Evolutionary conservation across 2,113 vertebrate genomes (phyloP), one percentile per base, ranked within the genome.

Genomic region (Sminthopsis crassicaudata): DNA sequence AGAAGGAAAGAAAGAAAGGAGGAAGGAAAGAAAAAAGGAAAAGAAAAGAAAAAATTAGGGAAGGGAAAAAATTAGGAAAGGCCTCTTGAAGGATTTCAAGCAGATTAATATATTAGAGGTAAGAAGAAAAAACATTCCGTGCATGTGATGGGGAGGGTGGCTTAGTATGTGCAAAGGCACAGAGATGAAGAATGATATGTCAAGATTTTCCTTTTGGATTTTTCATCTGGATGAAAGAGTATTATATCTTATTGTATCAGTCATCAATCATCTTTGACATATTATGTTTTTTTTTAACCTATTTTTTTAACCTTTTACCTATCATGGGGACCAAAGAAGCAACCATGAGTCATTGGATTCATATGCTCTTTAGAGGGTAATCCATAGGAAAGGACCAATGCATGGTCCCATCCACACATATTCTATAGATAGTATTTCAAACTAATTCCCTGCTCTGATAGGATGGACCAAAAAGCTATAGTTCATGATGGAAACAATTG

Each of bases 401-500:
- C n/a, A 84, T 2, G 22, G 36, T 42, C n/a, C 36, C 67, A 84
- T 84, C 19, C 67, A 84, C 67, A 42, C 19, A 42, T 42, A 11
- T n/a, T 84, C n/a, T 6, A 84, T 23, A 84, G n/a, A n/a, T 42
- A 84, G n/a, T 42, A 23, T 19, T 84, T n/a, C n/a, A 84, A n/a
- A 84, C 14, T n/a, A 84, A 84, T 84, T 84, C 67, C 36, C 5
- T 84, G 16, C 6, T 42, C 1, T 23, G 1, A 42, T 22, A 4
- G 36, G 19, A 84, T 42, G 57, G 42, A 60, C 84, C 3, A 2
- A 14, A 42, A 23, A 91, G 27, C 1, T 26, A 46, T 26, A 48
- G 10, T 23, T 93, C 57, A 25, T 23, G 46, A 10, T 5, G 67
- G 48, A 88, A 53, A 91, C 97, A 93, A 89, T 96, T 96, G 93